Evolutionary conservation across 2,797 vertebrate genomes (phyloP).

Genomic region (Hybognathus amarus): DNA sequence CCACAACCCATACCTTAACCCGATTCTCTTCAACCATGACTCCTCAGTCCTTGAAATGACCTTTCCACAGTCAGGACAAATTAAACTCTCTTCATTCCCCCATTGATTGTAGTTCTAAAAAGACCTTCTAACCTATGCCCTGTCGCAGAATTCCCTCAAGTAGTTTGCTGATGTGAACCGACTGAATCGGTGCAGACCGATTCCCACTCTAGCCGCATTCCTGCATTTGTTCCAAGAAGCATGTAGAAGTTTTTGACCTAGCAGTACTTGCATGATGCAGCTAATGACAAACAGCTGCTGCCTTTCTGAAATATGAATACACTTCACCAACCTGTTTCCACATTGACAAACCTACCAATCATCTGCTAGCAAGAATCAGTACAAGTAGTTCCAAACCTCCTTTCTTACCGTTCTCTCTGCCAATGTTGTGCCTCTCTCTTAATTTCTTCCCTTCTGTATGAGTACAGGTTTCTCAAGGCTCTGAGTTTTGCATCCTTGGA

Average conservation of each 20-base stretch:
- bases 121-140: slow-evolving; percentile 19
- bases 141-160: slow-evolving; percentile 23
- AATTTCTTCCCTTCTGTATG: slow-evolving; percentile 56
- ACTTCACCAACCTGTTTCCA: background rate
- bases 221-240: slow-evolving; percentile 3
- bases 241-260: slow-evolving; percentile 31
- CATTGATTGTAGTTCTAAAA: slow-evolving; percentile 26
- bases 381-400: background rate
- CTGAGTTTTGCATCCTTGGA: slow-evolving; percentile 97
- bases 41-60: slow-evolving; percentile 20
- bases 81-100: background rate
- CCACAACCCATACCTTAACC: slow-evolving; percentile 18
- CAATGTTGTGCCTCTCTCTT: slow-evolving; percentile 49
- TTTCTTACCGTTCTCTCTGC: slow-evolving; percentile 57
- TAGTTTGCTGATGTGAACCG: slow-evolving; percentile 13
- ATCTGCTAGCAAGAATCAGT: slow-evolving; percentile 9
- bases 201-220: background rate
- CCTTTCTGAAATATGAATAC: background rate
- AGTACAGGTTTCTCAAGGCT: slow-evolving; percentile 94
- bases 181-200: background rate
- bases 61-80: slow-evolving; percentile 9
- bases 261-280: slow-evolving; percentile 32
- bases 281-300: slow-evolving; percentile 50
- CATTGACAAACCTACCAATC: slow-evolving; percentile 14
- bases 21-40: slow-evolving; percentile 33